Evolutionary conservation across 2,888 invertebrate species (phyloP).

Genomic region (Apamea monoglypha): DNA sequence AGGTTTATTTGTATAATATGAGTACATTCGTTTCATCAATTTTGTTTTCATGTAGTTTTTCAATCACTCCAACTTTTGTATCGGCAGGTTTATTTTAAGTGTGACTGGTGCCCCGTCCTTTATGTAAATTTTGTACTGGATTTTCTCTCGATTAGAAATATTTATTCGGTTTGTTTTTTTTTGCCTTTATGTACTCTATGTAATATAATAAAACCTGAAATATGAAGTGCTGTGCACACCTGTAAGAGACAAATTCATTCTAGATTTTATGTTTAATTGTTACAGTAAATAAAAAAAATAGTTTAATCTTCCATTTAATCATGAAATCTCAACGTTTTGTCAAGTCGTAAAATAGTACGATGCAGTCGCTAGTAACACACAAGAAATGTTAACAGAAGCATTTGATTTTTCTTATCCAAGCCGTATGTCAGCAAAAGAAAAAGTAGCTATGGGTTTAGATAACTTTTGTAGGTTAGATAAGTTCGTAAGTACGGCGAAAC

Average conservation of each 20-base stretch:
- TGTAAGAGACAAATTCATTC: too few species aligned
- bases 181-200: too few species aligned
- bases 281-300: too few species aligned
- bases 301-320: too few species aligned
- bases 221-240: too few species aligned
- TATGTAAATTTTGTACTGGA: conserved; percentile 64
- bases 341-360: not conserved
- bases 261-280: too few species aligned
- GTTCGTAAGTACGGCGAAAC: not conserved
- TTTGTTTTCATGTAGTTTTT: not conserved
- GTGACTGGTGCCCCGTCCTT: conserved; percentile 62
- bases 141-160: conserved; percentile 61
- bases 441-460: not conserved
- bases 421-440: not conserved
- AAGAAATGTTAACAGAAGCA: not conserved
- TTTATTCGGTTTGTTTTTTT: conserved; percentile 51
- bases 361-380: not conserved
- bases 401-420: conserved; percentile 4
- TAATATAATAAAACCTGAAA: too few species aligned
- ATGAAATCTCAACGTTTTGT: not conserved
- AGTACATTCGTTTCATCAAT: too few species aligned
- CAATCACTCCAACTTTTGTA: conserved; percentile 54
- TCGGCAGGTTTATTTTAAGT: conserved; percentile 64
- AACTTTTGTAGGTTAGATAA: conserved; percentile 4
- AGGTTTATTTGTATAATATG: too few species aligned